Base-by-base conservation (phyloP, 1,140 invertebrate species). In the Leptonema lineaticorne region DNA sequence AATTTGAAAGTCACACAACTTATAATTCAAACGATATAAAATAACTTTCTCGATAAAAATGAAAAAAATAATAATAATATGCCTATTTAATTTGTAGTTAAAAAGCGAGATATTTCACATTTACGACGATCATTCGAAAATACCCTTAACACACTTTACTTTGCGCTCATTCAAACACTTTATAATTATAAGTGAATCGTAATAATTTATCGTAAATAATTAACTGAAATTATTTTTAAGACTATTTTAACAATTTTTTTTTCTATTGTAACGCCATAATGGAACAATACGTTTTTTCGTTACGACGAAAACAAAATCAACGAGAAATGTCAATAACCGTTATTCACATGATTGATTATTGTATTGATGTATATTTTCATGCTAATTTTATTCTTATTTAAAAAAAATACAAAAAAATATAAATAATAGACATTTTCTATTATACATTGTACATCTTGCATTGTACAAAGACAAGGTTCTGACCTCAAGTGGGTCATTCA, bases 91-190 rank as follows among this genome's bases (percentile, higher is more conserved):
- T 18, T 24, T 53, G 50, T 26, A 16, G 11, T 26, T 53, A 53
- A 24, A 53, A 24, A 53, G 9, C 50, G 50, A 53, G 50, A 24
- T 14, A n/a, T n/a, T n/a, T n/a, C n/a, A n/a, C n/a, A n/a, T 53
- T 53, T 53, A 53, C 27, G 50, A 8, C n/a, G 50, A 53, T 53
- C 27, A 53, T 53, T 24, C 27, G 50, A 53, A n/a, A n/a, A 53
- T 53, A 53, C 24, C n/a, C 50, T 53, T 53, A 53, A 26, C 50
- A 53, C 24, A 53, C 50, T 53, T n/a, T 53, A 50, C 46, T 22
- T 33, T 14, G 37, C 16, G 37, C 37, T 41, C 9, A 41, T 41
- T 14, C 37, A 41, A 14, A 41, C 16, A 14, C 16, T 14, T 41
- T 41, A 41, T 11, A 16, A 41, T 16, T 41, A 14, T 14, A 11